Conservation (phyloP, 1,140 invertebrate genomes). For the Ostrea denselamellosa region DNA sequence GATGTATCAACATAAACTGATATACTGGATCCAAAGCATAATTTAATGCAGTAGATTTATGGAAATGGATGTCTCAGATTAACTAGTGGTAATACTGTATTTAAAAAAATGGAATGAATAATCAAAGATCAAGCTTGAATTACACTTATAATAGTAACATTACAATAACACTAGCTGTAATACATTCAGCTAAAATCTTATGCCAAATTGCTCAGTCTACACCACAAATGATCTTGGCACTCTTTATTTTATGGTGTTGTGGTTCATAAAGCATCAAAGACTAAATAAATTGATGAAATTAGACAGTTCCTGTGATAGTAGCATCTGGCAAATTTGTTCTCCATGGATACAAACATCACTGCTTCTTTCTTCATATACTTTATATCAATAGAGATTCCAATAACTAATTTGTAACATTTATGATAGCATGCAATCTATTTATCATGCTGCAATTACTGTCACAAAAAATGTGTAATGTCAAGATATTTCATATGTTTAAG, state of each 20-base stretch:
- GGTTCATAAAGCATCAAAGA: slow-evolving; percentile 37
- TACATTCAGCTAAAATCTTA: background rate
- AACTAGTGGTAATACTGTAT: no score
- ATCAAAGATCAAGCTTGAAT: no score
- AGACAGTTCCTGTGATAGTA: slow-evolving; percentile 3
- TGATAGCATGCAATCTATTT: background rate
- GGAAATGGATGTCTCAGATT: no score
- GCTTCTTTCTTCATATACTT: background rate
- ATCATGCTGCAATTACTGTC: background rate
- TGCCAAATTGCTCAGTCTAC: background rate
- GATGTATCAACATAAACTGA: no score
- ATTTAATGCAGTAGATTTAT: no score
- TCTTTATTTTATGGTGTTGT: background rate
- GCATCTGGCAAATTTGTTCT: slow-evolving; percentile 27
- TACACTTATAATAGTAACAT: background rate
- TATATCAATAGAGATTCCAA: no score
- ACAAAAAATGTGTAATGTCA: background rate
- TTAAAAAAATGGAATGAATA: no score
- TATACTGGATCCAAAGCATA: no score
- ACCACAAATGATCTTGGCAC: slow-evolving; percentile 24
- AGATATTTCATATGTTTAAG: background rate
- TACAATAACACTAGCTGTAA: background rate
- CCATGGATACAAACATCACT: background rate
- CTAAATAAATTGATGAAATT: background rate
- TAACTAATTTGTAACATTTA: background rate